Conservation (phyloP, 2,888 invertebrate genomes). For the Metallyticus violacea region DNA sequence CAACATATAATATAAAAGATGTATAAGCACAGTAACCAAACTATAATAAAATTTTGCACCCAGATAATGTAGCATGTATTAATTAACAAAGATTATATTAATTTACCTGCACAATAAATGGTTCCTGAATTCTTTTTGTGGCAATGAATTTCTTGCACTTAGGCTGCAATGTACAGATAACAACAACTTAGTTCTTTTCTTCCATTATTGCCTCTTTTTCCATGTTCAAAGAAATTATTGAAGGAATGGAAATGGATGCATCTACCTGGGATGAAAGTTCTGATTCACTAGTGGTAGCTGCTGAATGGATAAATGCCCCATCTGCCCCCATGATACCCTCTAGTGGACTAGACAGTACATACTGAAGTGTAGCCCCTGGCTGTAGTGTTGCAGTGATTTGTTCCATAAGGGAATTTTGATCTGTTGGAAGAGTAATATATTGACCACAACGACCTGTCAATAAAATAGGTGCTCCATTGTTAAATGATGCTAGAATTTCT, state of each 20-base stretch:
- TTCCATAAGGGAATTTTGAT: slow-evolving; percentile 17
- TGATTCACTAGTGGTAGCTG: neutral
- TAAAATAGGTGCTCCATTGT: slow-evolving; percentile 15
- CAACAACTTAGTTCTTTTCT: neutral
- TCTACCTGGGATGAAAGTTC: slow-evolving; percentile 3
- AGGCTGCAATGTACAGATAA: too few species aligned
- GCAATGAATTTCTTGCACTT: too few species aligned
- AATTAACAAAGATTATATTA: too few species aligned
- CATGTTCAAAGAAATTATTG: slow-evolving; percentile 9
- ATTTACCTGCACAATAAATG: too few species aligned
- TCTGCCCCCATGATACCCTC: slow-evolving; percentile 16
- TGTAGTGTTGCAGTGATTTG: slow-evolving; percentile 20
- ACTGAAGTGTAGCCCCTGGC: slow-evolving; percentile 17
- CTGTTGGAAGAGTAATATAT: slow-evolving; percentile 9
- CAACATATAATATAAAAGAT: too few species aligned
- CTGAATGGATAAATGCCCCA: slow-evolving; percentile 10
- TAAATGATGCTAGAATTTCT: slow-evolving; percentile 24
- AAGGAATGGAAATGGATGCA: slow-evolving; percentile 2
- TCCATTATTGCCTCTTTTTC: slow-evolving; percentile 1
- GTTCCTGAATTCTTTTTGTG: too few species aligned
- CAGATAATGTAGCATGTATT: too few species aligned
- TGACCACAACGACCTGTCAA: slow-evolving; percentile 18
- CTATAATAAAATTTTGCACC: too few species aligned
- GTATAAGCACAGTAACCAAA: too few species aligned
- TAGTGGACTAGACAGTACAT: slow-evolving; percentile 17